Evolutionary conservation across 1,140 invertebrate genomes (phyloP).

Genomic region (Drosophila navojoa): DNA sequence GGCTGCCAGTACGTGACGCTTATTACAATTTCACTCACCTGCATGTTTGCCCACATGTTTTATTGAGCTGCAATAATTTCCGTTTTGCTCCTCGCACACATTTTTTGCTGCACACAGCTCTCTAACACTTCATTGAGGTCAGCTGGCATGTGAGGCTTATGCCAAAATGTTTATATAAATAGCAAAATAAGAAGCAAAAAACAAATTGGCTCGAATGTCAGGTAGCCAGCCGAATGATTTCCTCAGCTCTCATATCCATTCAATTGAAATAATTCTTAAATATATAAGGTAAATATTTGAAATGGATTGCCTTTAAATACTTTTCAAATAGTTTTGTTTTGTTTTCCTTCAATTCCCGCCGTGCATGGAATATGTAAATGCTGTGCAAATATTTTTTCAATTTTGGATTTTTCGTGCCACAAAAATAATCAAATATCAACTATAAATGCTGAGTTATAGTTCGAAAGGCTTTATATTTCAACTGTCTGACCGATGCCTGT

Average conservation of each 20-base stretch:
- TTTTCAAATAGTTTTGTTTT: background rate
- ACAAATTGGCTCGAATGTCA: background rate
- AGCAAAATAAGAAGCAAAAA: background rate
- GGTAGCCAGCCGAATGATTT: slow-evolving; percentile 5
- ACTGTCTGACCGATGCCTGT: slow-evolving; percentile 38
- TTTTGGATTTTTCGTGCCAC: slow-evolving; percentile 56
- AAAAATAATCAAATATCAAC: slow-evolving; percentile 71
- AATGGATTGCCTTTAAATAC: background rate
- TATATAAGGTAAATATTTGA: background rate
- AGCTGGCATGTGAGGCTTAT: slow-evolving; percentile 39
- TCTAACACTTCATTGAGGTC: slow-evolving; percentile 59
- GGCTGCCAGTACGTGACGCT: slow-evolving; percentile 48
- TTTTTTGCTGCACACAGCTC: slow-evolving; percentile 12
- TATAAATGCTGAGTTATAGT: slow-evolving; percentile 74
- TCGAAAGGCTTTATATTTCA: slow-evolving; percentile 68
- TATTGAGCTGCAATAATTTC: slow-evolving; percentile 71
- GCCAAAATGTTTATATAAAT: slow-evolving; percentile 24
- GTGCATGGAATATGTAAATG: slow-evolving; percentile 48
- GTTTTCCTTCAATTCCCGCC: background rate
- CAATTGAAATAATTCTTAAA: slow-evolving; percentile 6
- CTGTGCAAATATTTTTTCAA: slow-evolving; percentile 53
- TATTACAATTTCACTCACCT: slow-evolving; percentile 55
- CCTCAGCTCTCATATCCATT: background rate
- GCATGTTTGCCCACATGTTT: slow-evolving; percentile 48
- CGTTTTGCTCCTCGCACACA: slow-evolving; percentile 16